Conservation (phyloP, 2,888 invertebrate species). For the Ochropleura leucogaster region DNA sequence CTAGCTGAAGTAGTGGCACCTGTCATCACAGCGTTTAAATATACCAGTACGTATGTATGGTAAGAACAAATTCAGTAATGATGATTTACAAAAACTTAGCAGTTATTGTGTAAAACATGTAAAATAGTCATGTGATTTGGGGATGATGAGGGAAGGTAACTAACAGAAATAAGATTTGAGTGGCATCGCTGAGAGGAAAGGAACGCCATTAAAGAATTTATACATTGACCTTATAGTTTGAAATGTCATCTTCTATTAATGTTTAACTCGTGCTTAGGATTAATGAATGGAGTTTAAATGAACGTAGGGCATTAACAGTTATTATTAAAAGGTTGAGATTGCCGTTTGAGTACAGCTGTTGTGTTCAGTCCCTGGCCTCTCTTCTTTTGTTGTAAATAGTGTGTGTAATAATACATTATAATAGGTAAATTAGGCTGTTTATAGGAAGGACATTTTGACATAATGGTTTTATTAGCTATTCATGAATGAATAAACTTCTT, state of each 20-base stretch:
- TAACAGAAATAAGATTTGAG: too few relatives aligned
- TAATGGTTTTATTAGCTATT: conserved; percentile 1
- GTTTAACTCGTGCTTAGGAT: background rate
- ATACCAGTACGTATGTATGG: background rate
- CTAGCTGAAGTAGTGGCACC: conserved; percentile 42
- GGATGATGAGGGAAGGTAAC: too few relatives aligned
- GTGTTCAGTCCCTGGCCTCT: conserved; percentile 27
- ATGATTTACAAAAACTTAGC: background rate
- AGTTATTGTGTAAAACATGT: background rate
- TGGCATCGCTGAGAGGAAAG: too few relatives aligned
- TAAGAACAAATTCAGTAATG: background rate
- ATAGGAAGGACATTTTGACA: background rate
- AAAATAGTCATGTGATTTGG: too few relatives aligned
- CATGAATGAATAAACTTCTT: background rate
- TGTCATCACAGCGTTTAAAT: conserved; percentile 33
- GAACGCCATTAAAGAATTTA: too few relatives aligned
- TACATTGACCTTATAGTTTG: too few relatives aligned
- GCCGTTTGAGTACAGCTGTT: conserved; percentile 14
- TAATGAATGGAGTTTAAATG: conserved; percentile 11
- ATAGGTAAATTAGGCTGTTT: background rate
- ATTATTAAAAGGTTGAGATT: conserved; percentile 13
- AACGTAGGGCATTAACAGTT: conserved; percentile 11
- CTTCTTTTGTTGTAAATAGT: conserved; percentile 28
- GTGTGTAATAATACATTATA: conserved; percentile 13
- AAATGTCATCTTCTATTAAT: background rate